phyloP scores from a whole-genome alignment of 2,797 vertebrate genomes.

The Hozukius guyotensis region DNA sequence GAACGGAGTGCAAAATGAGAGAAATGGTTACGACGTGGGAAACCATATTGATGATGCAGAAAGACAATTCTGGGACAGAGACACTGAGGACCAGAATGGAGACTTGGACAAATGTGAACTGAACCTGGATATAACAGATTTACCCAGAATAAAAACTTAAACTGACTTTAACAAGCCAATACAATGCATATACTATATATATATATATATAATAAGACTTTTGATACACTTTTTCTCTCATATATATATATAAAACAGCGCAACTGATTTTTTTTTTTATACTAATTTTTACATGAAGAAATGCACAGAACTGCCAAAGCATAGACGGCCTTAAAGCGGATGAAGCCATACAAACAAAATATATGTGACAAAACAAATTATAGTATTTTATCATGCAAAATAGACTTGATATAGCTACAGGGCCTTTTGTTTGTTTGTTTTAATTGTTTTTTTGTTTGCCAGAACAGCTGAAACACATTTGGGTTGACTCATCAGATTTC shows the following conservation, averaged over 20 bases:
- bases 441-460: not conserved
- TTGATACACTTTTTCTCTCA: slow-evolving; percentile 9
- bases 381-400: slow-evolving; percentile 43
- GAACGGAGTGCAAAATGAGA: slow-evolving; percentile 19
- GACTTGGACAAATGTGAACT: slow-evolving; percentile 72
- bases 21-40: slow-evolving; percentile 34
- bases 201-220: slow-evolving; percentile 52
- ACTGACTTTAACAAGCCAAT: slow-evolving; percentile 32
- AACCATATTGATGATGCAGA: slow-evolving; percentile 28
- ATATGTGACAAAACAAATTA: slow-evolving; percentile 38
- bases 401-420: slow-evolving; percentile 27
- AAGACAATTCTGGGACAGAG: slow-evolving; percentile 48
- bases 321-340: slow-evolving; percentile 47
- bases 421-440: slow-evolving; percentile 6
- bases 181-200: slow-evolving; percentile 51
- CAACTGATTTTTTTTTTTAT: slow-evolving; percentile 5
- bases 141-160: slow-evolving; percentile 72
- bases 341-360: slow-evolving; percentile 62
- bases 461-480: slow-evolving; percentile 28
- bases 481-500: slow-evolving; percentile 21
- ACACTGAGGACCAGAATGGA: slow-evolving; percentile 48
- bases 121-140: slow-evolving; percentile 62
- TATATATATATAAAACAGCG: slow-evolving; percentile 29
- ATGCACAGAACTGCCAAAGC: slow-evolving; percentile 59
- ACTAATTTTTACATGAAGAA: slow-evolving; percentile 30